These are phyloP conservation scores for Stenolophus ochropezus DNA, from an alignment of 2,888 invertebrate species.

Conservation along the genomic window DNA sequence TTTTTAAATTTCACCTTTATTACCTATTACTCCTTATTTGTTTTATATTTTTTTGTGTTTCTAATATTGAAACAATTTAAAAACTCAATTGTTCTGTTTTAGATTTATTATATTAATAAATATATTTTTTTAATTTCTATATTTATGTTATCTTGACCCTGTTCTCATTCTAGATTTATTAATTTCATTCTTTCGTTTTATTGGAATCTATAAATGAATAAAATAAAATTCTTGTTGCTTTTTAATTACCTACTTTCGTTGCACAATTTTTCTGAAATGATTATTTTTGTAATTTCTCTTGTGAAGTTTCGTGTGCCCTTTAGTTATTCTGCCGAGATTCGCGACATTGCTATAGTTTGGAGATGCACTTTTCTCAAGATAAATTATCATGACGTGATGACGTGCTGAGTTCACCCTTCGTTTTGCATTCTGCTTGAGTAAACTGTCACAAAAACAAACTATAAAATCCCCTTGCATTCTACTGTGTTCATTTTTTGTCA, in stretches of 20 bases:
- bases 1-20: too few species aligned
- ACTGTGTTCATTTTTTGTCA: not conserved
- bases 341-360: not conserved
- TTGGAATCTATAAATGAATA: too few species aligned
- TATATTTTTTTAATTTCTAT: too few species aligned
- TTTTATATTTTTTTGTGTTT: too few species aligned
- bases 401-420: slow-evolving; percentile 2
- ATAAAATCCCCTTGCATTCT: not conserved
- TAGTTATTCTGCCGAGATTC: not conserved
- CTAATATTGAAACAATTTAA: too few species aligned
- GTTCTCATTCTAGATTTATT: too few species aligned
- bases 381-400: slow-evolving; percentile 38
- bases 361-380: slow-evolving; percentile 24
- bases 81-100: too few species aligned
- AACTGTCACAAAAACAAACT: slow-evolving; percentile 1
- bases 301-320: not conserved
- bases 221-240: not conserved
- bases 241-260: not conserved
- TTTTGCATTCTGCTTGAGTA: slow-evolving; percentile 1
- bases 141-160: too few species aligned
- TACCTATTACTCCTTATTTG: too few species aligned
- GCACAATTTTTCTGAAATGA: not conserved
- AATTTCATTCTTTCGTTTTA: too few species aligned
- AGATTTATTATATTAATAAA: too few species aligned
- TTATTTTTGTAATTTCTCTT: not conserved